Conservation (phyloP, 1,140 invertebrate genomes). For the Zaprionus kolodkinae region DNA sequence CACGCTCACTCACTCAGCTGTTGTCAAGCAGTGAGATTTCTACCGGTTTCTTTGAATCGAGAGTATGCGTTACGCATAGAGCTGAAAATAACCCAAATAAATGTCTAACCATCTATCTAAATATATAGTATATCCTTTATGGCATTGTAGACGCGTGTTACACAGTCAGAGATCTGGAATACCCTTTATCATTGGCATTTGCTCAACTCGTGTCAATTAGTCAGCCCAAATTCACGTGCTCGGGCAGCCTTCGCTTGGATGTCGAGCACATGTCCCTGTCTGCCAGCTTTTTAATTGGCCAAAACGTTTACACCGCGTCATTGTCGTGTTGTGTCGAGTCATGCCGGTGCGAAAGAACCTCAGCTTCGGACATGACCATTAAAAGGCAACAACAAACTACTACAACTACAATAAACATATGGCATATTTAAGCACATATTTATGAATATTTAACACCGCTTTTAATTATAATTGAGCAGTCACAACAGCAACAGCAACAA, state of each 20-base stretch:
- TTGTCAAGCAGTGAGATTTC: conserved; percentile 20
- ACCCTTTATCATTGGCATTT: not conserved
- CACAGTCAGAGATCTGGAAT: not conserved
- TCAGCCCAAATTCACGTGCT: conserved; percentile 31
- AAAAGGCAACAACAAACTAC: not conserved
- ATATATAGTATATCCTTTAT: not conserved
- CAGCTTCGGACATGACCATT: conserved; percentile 4
- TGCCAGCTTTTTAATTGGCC: conserved; percentile 36
- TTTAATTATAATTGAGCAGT: conserved; percentile 37
- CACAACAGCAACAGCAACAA: conserved; percentile 14
- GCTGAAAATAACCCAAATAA: not conserved
- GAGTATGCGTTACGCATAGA: conserved; percentile 7
- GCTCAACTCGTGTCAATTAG: conserved; percentile 5
- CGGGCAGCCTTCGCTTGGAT: conserved; percentile 25
- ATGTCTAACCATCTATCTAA: not conserved
- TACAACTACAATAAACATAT: conserved; percentile 16
- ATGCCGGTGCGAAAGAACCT: conserved; percentile 44
- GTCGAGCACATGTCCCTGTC: conserved; percentile 22
- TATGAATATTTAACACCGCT: conserved; percentile 46
- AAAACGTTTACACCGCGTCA: conserved; percentile 11
- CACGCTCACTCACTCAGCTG: not conserved
- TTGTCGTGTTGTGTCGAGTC: conserved; percentile 24
- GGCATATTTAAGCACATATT: conserved; percentile 21
- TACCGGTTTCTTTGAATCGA: conserved; percentile 27
- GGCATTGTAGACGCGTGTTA: not conserved